A percentile compares a stretch with the other conserved stretches of the same genome.
These are phyloP conservation scores for Sinocyclocheilus anshuiensis DNA, from an alignment of 2,113 vertebrate genomes.

Conservation along the genomic window DNA sequence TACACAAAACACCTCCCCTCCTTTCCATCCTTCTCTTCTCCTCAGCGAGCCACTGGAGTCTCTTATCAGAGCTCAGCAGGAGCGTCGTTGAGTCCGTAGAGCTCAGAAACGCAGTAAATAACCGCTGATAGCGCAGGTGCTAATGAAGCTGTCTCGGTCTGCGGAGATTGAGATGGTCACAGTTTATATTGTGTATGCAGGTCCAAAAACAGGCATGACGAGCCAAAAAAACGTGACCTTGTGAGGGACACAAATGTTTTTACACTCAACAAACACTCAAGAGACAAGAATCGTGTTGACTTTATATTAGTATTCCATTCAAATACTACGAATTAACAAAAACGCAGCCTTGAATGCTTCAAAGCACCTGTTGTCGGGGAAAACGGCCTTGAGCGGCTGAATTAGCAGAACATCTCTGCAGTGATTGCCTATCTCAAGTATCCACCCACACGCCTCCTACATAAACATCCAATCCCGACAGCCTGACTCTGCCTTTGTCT, in stretches of 20 bases:
- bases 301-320: slow-evolving; percentile 32
- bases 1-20: slow-evolving; percentile 26
- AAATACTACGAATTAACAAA: not conserved
- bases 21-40: slow-evolving; percentile 36
- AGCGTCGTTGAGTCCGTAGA: slow-evolving; percentile 58
- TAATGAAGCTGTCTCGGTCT: slow-evolving; percentile 56
- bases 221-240: slow-evolving; percentile 1
- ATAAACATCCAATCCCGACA: slow-evolving; percentile 21
- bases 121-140: slow-evolving; percentile 39
- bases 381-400: slow-evolving; percentile 47
- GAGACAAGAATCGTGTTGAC: not conserved
- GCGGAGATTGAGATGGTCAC: slow-evolving; percentile 18
- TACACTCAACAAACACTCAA: not conserved
- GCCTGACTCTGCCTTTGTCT: slow-evolving; percentile 61
- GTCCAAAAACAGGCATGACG: slow-evolving; percentile 36
- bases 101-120: slow-evolving; percentile 63
- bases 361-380: slow-evolving; percentile 54
- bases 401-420: slow-evolving; percentile 53
- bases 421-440: slow-evolving; percentile 56
- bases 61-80: slow-evolving; percentile 75
- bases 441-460: slow-evolving; percentile 55
- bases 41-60: slow-evolving; percentile 34
- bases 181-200: not conserved
- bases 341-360: slow-evolving; percentile 56
- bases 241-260: not conserved